Percentiles rank a stretch among this genome's conserved stretches.
phyloP scores from a whole-genome alignment of 1,140 invertebrate genomes.

The Holotrichia oblita region DNA sequence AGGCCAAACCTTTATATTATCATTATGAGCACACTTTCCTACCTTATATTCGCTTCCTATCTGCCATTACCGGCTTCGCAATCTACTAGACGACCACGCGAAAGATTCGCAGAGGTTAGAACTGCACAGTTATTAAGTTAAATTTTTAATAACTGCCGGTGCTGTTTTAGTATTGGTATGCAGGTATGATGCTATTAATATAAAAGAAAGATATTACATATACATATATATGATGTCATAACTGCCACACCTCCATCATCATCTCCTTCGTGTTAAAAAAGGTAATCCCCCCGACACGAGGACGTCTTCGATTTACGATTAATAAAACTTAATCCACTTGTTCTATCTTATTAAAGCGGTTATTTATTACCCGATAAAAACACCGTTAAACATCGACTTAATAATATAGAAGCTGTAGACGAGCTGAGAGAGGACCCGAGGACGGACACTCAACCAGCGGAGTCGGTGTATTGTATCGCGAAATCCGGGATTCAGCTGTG shows the following conservation, averaged over 20 bases:
- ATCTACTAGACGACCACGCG: background rate
- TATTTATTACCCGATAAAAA: constrained; percentile 14
- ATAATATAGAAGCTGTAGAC: background rate
- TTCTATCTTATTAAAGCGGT: background rate
- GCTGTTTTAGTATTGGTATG: too few species aligned
- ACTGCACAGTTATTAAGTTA: too few species aligned
- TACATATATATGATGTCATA: background rate
- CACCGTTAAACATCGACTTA: background rate
- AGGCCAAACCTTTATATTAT: constrained; percentile 4
- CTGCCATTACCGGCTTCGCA: background rate
- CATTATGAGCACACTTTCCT: background rate
- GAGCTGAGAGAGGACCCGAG: too few species aligned
- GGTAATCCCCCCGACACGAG: background rate
- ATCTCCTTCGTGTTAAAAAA: background rate
- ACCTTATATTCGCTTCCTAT: background rate
- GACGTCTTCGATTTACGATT: constrained; percentile 5
- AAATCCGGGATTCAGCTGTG: too few species aligned
- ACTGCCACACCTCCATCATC: background rate
- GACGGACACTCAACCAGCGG: too few species aligned
- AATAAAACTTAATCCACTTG: background rate
- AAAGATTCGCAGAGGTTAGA: background rate
- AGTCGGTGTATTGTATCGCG: too few species aligned
- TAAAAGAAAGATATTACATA: too few species aligned
- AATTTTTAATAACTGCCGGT: too few species aligned
- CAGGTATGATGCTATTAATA: too few species aligned